Conservation (phyloP, 2,888 invertebrate species). For the Carpatolechia fugitivella region DNA sequence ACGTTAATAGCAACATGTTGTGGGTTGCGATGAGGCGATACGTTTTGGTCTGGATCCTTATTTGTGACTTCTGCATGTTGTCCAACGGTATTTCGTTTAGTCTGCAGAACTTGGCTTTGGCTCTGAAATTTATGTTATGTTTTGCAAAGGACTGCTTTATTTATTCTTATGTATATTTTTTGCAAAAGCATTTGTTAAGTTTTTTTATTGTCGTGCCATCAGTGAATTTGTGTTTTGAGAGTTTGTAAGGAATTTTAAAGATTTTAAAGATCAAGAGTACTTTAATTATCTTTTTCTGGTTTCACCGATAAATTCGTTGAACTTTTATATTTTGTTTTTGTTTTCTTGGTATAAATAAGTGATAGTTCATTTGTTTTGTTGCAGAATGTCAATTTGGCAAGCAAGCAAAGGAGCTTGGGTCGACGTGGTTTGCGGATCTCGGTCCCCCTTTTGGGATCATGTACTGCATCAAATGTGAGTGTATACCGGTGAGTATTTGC, state of each 20-base stretch:
- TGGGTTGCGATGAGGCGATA: conserved; percentile 18
- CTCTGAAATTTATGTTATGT: conserved; percentile 6
- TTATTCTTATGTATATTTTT: conserved; percentile 2
- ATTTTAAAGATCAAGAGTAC: background rate
- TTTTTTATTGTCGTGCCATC: background rate
- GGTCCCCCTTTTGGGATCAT: conserved; percentile 96
- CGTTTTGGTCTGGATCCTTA: conserved; percentile 8
- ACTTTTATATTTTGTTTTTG: no score
- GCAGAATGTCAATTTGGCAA: conserved; percentile 96
- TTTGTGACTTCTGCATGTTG: conserved; percentile 9
- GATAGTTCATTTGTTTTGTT: conserved; percentile 63
- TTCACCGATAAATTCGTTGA: no score
- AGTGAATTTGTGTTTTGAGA: background rate
- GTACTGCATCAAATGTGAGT: conserved; percentile 97
- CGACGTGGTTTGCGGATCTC: conserved; percentile 95
- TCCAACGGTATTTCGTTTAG: conserved; percentile 6
- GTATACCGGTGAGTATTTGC: conserved; percentile 90
- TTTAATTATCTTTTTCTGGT: background rate
- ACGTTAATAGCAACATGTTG: conserved; percentile 26
- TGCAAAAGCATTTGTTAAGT: background rate
- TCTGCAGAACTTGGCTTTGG: background rate
- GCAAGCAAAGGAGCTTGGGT: conserved; percentile 90
- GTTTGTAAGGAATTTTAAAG: background rate
- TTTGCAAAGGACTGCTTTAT: conserved; percentile 3
- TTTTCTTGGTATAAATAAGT: background rate